A percentile compares a stretch with the other conserved stretches of the same genome.
Conservation (phyloP, 1,140 invertebrate species). For the Atta cephalotes region DNA sequence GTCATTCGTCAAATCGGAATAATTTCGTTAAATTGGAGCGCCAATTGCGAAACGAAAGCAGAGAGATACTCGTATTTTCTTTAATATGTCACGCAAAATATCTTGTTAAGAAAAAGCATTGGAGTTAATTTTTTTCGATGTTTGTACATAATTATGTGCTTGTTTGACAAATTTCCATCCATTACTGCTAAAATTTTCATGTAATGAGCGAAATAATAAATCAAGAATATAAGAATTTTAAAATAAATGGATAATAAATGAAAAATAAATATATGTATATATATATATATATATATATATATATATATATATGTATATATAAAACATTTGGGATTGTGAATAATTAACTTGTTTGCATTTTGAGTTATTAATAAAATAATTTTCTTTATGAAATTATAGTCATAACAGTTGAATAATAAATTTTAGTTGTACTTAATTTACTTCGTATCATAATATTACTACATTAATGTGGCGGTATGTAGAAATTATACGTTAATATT, state of each 20-base stretch:
- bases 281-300: too few species aligned
- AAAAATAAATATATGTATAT: too few species aligned
- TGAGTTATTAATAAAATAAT: neutral
- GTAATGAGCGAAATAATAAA: constrained; percentile 1
- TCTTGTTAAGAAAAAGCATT: neutral
- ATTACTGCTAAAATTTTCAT: neutral
- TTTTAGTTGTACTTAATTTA: neutral
- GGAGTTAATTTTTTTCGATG: neutral
- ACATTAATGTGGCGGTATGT: neutral
- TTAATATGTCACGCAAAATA: constrained; percentile 5
- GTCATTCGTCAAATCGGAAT: constrained; percentile 42
- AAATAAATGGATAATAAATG: neutral
- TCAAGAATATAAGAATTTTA: neutral
- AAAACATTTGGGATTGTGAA: neutral
- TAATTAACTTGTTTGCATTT: neutral
- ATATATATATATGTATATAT: too few species aligned
- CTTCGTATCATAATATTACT: neutral
- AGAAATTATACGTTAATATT: neutral
- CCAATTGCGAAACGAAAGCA: constrained; percentile 31
- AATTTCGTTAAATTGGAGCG: constrained; percentile 62
- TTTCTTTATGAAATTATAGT: neutral
- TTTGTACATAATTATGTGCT: neutral
- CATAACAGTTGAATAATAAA: neutral
- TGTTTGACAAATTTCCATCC: neutral
- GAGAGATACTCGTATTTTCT: neutral